Percentiles rank a stretch among this genome's conserved stretches.
Evolutionary conservation across 2,888 invertebrate species (phyloP).

Genomic region (Coronaproctus castanopsis): DNA sequence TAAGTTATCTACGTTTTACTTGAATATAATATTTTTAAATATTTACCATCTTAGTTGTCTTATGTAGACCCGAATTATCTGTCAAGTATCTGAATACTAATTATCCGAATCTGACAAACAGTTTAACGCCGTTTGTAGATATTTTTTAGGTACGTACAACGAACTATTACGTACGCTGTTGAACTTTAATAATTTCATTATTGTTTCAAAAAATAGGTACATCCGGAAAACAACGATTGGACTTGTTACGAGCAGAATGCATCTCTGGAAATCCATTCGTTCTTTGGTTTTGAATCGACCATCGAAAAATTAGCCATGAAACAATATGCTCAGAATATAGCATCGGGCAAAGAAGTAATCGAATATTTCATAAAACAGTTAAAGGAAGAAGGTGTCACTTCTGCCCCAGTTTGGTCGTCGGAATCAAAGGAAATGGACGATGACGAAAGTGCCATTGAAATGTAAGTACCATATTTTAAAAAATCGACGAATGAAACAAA

Average conservation of each 20-base stretch:
- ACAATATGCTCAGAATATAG: conserved; percentile 72
- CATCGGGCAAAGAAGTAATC: conserved; percentile 79
- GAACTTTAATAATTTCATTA: neutral
- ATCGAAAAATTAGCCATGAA: conserved; percentile 93
- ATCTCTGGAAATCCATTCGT: conserved; percentile 76
- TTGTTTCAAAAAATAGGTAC: too few relatives aligned
- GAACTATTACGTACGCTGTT: neutral
- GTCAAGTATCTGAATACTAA: too few relatives aligned
- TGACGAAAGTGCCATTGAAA: conserved; percentile 1
- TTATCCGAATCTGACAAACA: too few relatives aligned
- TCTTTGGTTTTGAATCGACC: conserved; percentile 82
- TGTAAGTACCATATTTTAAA: neutral
- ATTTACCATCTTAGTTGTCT: conserved; percentile 5
- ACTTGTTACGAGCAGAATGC: conserved; percentile 91
- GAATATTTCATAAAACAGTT: conserved; percentile 69
- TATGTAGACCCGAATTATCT: too few relatives aligned
- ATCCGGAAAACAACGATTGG: conserved; percentile 83
- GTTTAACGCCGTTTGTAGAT: too few relatives aligned
- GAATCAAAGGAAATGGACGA: conserved; percentile 16
- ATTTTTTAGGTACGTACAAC: too few relatives aligned
- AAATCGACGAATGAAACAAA: too few relatives aligned
- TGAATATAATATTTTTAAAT: neutral
- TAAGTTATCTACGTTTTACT: conserved; percentile 31
- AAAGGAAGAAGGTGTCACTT: conserved; percentile 47
- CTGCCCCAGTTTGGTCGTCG: conserved; percentile 40